These are phyloP conservation scores for Poecile montanus DNA, from an alignment of 2,797 vertebrate genomes.

Conservation along the genomic window DNA sequence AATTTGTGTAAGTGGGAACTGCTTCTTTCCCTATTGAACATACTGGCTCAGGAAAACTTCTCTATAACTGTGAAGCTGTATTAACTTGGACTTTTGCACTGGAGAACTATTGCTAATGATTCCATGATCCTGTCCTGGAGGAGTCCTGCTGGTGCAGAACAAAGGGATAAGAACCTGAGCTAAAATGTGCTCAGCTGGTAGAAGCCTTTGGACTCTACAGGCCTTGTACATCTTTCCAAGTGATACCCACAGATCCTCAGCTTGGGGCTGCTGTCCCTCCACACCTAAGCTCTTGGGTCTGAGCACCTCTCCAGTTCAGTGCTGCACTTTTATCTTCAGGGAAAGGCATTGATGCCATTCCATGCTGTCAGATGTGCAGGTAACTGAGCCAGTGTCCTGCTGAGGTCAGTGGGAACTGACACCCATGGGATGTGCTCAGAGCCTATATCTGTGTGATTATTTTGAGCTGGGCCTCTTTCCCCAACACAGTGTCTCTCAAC, in stretches of 20 bases:
- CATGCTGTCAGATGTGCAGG: neutral
- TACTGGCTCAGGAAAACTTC: neutral
- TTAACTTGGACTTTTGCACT: neutral
- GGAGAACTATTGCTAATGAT: neutral
- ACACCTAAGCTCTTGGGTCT: neutral
- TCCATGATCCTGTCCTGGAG: neutral
- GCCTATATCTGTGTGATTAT: neutral
- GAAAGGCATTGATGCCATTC: neutral
- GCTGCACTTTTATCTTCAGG: neutral
- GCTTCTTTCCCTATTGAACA: neutral
- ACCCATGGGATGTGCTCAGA: neutral
- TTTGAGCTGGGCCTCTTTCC: neutral
- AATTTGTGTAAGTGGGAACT: neutral
- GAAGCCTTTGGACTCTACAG: neutral
- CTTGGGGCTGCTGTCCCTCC: neutral
- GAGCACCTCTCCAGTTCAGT: neutral
- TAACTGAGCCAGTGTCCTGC: neutral
- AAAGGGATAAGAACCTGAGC: neutral
- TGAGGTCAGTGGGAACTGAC: neutral
- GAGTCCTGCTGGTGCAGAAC: neutral
- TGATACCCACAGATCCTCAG: rapidly evolving
- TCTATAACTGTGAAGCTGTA: neutral
- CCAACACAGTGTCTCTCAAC: neutral
- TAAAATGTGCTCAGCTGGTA: neutral
- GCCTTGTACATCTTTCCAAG: neutral